phyloP scores from a whole-genome alignment of 53 echinoderm and acorn worm species.

The Temnopleurus reevesii region DNA sequence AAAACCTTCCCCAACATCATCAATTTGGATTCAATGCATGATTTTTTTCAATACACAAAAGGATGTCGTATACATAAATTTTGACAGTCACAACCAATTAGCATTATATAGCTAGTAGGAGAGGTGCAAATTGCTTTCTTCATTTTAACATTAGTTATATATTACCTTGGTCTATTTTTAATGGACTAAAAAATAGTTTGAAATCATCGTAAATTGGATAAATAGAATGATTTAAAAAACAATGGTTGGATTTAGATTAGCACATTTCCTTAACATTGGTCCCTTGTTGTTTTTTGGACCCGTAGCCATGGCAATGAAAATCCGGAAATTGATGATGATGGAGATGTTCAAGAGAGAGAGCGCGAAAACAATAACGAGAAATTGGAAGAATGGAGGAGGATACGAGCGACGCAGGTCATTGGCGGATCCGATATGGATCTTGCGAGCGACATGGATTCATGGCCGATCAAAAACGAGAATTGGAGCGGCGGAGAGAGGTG shows the following conservation, averaged over 20 bases:
- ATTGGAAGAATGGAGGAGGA: neutral
- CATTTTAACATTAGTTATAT: neutral
- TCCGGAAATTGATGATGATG: neutral
- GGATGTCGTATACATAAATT: no score
- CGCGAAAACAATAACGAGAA: neutral
- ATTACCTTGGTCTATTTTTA: neutral
- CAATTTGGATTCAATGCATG: no score
- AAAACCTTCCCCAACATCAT: no score
- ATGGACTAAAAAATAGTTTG: neutral
- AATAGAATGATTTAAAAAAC: neutral
- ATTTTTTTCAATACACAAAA: no score
- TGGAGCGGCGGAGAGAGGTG: neutral
- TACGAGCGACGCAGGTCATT: no score
- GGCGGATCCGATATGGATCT: no score
- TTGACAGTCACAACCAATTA: no score
- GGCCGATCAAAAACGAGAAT: neutral
- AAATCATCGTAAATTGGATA: neutral
- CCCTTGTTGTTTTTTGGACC: conserved; percentile 11
- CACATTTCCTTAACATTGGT: conserved; percentile 41
- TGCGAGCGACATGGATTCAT: no score
- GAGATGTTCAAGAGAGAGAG: neutral
- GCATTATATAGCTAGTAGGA: no score
- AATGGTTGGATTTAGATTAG: neutral
- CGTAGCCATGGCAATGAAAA: neutral
- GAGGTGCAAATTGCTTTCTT: neutral